These are phyloP conservation scores for Dufourea novaeangliae DNA, from an alignment of 1,140 invertebrate species.

Conservation along the genomic window DNA sequence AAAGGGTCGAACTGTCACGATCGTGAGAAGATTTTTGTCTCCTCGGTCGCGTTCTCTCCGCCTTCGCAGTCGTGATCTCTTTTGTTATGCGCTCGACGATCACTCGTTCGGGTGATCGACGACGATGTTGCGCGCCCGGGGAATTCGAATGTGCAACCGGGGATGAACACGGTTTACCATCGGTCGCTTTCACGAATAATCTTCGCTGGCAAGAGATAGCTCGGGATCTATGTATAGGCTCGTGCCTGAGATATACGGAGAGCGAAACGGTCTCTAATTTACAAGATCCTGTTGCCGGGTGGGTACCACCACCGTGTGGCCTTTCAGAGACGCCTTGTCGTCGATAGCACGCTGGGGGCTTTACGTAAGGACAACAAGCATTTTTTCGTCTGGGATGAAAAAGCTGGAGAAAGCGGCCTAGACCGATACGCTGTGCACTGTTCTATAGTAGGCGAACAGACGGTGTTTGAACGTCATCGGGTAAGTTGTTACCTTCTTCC, in stretches of 20 bases:
- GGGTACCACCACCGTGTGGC: neutral
- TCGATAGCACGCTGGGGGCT: neutral
- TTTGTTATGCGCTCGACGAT: constrained; percentile 10
- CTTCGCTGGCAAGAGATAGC: constrained; percentile 7
- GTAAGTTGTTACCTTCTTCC: neutral
- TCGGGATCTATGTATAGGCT: neutral
- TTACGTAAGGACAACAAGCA: neutral
- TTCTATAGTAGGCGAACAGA: no score
- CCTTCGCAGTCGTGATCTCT: constrained; percentile 39
- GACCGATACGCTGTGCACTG: neutral
- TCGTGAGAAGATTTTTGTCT: constrained; percentile 55
- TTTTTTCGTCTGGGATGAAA: neutral
- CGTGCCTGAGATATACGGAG: constrained; percentile 3
- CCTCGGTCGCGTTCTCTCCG: constrained; percentile 15
- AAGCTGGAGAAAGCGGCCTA: neutral
- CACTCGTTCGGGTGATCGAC: constrained; percentile 9
- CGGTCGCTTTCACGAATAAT: constrained; percentile 31
- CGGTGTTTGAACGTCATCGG: neutral
- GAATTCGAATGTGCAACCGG: constrained; percentile 20
- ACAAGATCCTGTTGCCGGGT: constrained; percentile 2
- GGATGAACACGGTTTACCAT: neutral
- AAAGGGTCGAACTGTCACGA: constrained; percentile 32
- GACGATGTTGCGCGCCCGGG: neutral
- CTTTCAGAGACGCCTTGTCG: neutral
- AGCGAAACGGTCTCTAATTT: neutral